Conservation (phyloP, 1,140 invertebrate genomes). For the Neotoxoptera formosana region DNA sequence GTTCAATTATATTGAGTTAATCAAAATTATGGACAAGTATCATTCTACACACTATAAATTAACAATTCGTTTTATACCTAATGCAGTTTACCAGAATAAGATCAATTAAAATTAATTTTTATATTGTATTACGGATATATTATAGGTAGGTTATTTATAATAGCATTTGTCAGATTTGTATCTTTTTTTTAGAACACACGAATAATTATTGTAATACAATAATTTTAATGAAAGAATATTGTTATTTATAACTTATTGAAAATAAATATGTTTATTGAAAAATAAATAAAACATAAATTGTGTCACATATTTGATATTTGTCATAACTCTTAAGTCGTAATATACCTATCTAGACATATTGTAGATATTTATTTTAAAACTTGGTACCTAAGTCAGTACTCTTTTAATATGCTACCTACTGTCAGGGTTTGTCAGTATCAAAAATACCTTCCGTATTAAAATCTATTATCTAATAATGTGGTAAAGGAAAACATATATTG, state of each 20-base stretch:
- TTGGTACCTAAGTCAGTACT: neutral
- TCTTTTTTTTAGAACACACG: neutral
- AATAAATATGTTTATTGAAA: neutral
- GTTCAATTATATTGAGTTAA: neutral
- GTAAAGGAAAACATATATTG: no score
- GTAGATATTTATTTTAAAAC: neutral
- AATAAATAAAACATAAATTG: neutral
- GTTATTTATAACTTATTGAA: neutral
- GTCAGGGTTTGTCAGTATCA: neutral
- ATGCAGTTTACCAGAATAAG: neutral
- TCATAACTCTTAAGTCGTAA: neutral
- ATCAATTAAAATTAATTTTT: neutral
- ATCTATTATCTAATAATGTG: no score
- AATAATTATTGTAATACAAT: neutral
- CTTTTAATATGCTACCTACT: neutral
- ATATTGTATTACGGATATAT: neutral
- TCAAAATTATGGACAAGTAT: neutral
- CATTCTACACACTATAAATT: neutral
- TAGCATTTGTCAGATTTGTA: neutral
- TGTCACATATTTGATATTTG: neutral
- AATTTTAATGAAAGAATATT: neutral
- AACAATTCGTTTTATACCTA: neutral
- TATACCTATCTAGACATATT: neutral
- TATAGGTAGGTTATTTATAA: neutral
- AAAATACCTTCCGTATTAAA: no score